Base-by-base conservation (phyloP, 1,140 invertebrate species). In the Apolygus lucorum region DNA sequence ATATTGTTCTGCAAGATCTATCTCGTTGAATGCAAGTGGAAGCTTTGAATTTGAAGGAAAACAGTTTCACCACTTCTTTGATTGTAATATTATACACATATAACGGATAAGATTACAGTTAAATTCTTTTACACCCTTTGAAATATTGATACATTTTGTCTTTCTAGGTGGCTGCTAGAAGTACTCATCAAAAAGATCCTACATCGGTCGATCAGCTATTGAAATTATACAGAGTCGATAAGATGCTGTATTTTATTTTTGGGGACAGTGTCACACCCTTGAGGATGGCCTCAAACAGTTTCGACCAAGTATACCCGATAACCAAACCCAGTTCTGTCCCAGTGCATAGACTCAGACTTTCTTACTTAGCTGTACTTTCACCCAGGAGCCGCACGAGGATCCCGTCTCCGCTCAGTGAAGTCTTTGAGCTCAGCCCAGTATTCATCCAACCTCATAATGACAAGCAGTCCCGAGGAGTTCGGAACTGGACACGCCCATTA, bases 231-330 rank as follows among this genome's bases (percentile, higher is more conserved):
- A 70, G 67, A 69, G 67, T 74, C 0, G 73, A 74, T 17, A 17
- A 74, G 22, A 71, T 69, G 64, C 49, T 74, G 13, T 71, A 72
- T 62, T 62, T 68, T 0, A 69, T 28, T 26, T 71, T 74, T 26
- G 73, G 73, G 22, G 73, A 74, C 64, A 65, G 68, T 25, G 25
- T 74, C 17, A 63, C 69, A 52, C 73, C 73, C 17, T 2, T 70
- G n/a, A 28, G 70, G n/a, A 24, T 66, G 22, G 70, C 65, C 65
- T 11, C 4, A n/a, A 8, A 49, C 8, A 49, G 17, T 17, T 49
- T 49, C 17, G 34, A 49, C 8, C 8, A 49, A 11, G 34, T 49
- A 17, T 49, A 49, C 17, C 34, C 34, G 8, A 8, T 49, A 8
- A 17, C 34, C 34, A 49, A 49, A 49, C 34, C 34, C 17, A 8